A percentile compares a stretch with the other conserved stretches of the same genome.
Conservation (phyloP, 2,113 vertebrate species). For the Eleginops maclovinus region DNA sequence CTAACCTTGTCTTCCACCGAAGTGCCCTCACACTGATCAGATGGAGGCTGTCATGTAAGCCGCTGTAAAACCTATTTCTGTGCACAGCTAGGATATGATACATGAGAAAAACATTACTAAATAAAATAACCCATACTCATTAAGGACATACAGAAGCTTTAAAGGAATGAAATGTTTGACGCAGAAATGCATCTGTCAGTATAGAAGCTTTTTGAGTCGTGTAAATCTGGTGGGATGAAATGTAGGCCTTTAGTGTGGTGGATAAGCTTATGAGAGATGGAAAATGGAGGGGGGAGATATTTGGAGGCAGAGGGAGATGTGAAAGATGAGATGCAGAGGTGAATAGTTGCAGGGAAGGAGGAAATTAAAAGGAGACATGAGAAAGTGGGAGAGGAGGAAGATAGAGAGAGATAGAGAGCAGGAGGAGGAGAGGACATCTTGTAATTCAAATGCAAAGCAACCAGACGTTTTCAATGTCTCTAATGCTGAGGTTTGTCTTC, state of each 20-base stretch:
- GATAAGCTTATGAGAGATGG: slow-evolving; percentile 42
- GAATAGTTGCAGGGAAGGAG: slow-evolving; percentile 33
- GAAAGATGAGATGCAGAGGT: slow-evolving; percentile 55
- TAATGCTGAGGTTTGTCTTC: not conserved
- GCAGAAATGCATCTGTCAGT: slow-evolving; percentile 14
- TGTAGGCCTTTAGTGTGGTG: not conserved
- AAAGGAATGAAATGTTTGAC: not conserved
- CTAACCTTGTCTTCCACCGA: slow-evolving; percentile 43
- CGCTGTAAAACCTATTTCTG: slow-evolving; percentile 17
- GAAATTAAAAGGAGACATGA: slow-evolving; percentile 41
- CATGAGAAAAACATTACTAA: not conserved
- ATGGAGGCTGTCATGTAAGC: slow-evolving; percentile 26
- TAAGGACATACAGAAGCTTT: slow-evolving; percentile 4
- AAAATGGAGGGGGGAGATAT: slow-evolving; percentile 35
- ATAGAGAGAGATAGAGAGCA: not conserved
- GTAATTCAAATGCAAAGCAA: not conserved
- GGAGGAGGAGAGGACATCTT: slow-evolving; percentile 6
- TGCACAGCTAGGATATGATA: not conserved
- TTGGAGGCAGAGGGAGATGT: slow-evolving; percentile 21
- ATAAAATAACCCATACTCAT: slow-evolving; percentile 12
- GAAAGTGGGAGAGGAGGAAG: not conserved
- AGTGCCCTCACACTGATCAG: slow-evolving; percentile 31
- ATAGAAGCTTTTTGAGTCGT: slow-evolving; percentile 7
- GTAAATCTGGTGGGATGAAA: slow-evolving; percentile 1
- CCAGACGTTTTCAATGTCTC: not conserved